phyloP scores from a whole-genome alignment of 2,797 vertebrate species.

The Danio choprae region DNA sequence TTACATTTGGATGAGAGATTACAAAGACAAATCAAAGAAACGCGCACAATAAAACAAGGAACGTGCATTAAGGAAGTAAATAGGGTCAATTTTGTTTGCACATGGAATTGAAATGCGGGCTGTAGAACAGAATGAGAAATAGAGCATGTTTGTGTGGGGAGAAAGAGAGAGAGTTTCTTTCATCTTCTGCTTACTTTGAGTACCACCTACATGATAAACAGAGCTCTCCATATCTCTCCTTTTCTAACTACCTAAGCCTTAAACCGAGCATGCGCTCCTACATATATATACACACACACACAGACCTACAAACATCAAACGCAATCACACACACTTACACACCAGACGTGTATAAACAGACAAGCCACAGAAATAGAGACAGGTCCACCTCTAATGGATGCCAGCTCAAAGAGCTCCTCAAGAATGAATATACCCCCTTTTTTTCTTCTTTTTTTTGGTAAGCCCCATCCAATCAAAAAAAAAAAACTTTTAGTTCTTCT shows the following conservation, averaged over 20 bases:
- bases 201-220: constrained; percentile 57
- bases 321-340: neutral
- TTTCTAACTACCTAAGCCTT: constrained; percentile 31
- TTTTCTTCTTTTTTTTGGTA: neutral
- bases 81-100: constrained; percentile 15
- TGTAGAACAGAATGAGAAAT: constrained; percentile 1
- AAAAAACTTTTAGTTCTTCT: constrained; percentile 2
- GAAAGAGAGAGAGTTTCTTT: constrained; percentile 59
- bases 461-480: constrained; percentile 9
- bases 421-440: neutral
- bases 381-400: constrained; percentile 29
- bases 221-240: constrained; percentile 30
- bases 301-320: constrained; percentile 30
- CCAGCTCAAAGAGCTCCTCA: constrained; percentile 12
- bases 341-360: neutral
- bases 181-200: constrained; percentile 69
- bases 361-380: constrained; percentile 10
- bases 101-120: constrained; percentile 20
- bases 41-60: neutral
- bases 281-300: constrained; percentile 1
- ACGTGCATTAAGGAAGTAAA: neutral
- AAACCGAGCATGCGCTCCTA: constrained; percentile 18
- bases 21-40: neutral
- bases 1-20: neutral
- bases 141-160: constrained; percentile 13